Base-by-base conservation (phyloP, 1,140 invertebrate genomes). In the Aphis gossypii region DNA sequence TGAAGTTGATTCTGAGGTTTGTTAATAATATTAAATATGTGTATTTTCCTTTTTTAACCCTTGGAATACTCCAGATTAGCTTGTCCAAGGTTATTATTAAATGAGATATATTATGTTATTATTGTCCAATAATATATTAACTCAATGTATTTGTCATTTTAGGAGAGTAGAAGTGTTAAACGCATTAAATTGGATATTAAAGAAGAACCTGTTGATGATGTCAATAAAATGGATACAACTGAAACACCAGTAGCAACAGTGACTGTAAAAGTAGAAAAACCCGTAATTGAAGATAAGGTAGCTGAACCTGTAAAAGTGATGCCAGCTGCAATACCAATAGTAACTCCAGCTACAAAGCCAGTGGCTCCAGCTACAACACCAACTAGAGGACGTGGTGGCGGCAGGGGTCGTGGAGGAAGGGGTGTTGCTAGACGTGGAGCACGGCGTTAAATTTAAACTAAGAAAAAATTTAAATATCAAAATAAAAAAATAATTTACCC, bases 171-270 rank as follows among this genome's bases (percentile, higher is more conserved):
- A 56, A 35, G 23, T 35, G 25, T 51, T 51, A 93, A 93, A 56
- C 92, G 92, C 21, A 56, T 93, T 5, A 93, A 94, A 60, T 90
- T 94, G 21, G 87, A 93, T 0, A 11, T 91, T 35, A 48, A 82
- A 25, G 76, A 92, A 35, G 54, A 92, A 25, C 6, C 6, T 54
- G 30, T 3, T 30, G 25, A 18, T 30, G 89, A 90, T 44, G 1
- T 23, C 44, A 48, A 21, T 48, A 21, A 51, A 30, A 87, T n/a
- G 41, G 44, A 25, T 7, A 48, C 20, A 6, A 30, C 23, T 87
- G 44, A 86, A 86, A 3, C 84, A 20, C 41, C 30, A 86, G 25
- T 14, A 30, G 18, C 4, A 2, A 14, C n/a, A 48, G 84, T n/a
- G 23, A 14, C 25, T 86, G 83, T 46, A 44, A 44, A 14, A 14